Conservation (phyloP, 2,888 invertebrate species). For the Melinaea marsaeus region DNA sequence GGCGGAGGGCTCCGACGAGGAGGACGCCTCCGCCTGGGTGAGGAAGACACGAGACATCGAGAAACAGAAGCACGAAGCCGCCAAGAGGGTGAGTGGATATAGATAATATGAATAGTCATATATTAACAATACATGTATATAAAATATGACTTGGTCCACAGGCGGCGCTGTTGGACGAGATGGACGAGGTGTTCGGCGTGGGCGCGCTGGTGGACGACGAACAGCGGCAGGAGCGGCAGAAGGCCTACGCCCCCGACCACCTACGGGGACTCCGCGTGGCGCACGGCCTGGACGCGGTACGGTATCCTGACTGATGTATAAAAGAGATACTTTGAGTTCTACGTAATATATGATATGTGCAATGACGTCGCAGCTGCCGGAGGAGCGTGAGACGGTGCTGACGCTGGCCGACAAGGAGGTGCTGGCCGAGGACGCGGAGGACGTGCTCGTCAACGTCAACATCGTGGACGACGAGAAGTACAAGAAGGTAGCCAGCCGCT, state of each 20-base stretch:
- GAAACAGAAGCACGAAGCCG: slow-evolving; percentile 89
- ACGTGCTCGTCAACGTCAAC: slow-evolving; percentile 95
- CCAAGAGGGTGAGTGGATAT: slow-evolving; percentile 81
- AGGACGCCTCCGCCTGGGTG: slow-evolving; percentile 90
- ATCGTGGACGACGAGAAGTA: slow-evolving; percentile 90
- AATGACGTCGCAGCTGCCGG: slow-evolving; percentile 66
- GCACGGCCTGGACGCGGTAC: slow-evolving; percentile 83
- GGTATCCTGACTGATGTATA: slow-evolving; percentile 18
- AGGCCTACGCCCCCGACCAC: slow-evolving; percentile 84
- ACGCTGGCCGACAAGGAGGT: slow-evolving; percentile 96
- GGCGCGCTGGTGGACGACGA: slow-evolving; percentile 90
- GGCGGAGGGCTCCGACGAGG: slow-evolving; percentile 84
- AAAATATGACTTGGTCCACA: slow-evolving; percentile 43
- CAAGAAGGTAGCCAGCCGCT: slow-evolving; percentile 79
- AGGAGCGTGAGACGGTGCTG: slow-evolving; percentile 91
- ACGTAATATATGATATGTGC: no score
- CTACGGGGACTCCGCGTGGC: slow-evolving; percentile 91
- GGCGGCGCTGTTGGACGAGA: slow-evolving; percentile 95
- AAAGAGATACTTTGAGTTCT: no score
- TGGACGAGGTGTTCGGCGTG: slow-evolving; percentile 96
- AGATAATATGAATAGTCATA: background rate
- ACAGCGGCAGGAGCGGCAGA: slow-evolving; percentile 74
- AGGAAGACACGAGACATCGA: slow-evolving; percentile 85
- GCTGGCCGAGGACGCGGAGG: slow-evolving; percentile 88
- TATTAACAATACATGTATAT: background rate